phyloP scores from a whole-genome alignment of 2,797 vertebrate genomes.

The Brotula barbata region DNA sequence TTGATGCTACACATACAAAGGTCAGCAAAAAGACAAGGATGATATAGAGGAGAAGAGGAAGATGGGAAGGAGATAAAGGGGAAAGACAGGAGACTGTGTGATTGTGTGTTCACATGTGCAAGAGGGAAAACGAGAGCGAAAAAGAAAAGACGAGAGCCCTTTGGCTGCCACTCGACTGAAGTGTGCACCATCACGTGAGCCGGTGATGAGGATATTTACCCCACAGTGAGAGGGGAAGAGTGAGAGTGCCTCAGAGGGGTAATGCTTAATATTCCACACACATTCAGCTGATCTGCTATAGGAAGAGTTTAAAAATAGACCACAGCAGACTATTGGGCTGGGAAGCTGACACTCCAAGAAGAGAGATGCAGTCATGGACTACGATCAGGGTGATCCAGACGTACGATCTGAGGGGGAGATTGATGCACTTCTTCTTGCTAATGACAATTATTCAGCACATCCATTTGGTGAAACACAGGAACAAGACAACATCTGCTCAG shows the following conservation, averaged over 20 bases:
- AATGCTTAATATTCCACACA: constrained; percentile 71
- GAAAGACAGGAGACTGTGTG: neutral
- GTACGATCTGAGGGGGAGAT: constrained; percentile 2
- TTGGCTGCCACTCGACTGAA: constrained; percentile 58
- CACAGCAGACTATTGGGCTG: constrained; percentile 57
- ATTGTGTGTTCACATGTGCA: constrained; percentile 31
- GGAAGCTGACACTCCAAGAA: constrained; percentile 51
- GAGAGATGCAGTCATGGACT: constrained; percentile 27
- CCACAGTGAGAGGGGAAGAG: constrained; percentile 47
- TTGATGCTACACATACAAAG: constrained; percentile 6
- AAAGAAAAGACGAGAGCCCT: constrained; percentile 41
- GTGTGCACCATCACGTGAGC: constrained; percentile 48
- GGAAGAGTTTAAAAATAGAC: constrained; percentile 76
- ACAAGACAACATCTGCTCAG: neutral
- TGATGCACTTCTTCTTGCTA: constrained; percentile 4
- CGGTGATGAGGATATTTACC: constrained; percentile 51
- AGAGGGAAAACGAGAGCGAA: constrained; percentile 15
- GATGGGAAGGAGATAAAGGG: constrained; percentile 17
- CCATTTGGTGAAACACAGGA: neutral
- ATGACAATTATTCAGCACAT: constrained; percentile 9
- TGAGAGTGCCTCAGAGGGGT: constrained; percentile 24
- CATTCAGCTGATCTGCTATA: constrained; percentile 63
- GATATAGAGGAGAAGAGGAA: constrained; percentile 25
- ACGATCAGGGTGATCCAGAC: constrained; percentile 39
- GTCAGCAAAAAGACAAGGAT: constrained; percentile 26